Base-by-base conservation (phyloP, 2,797 vertebrate genomes). In the Diceros bicornis region DNA sequence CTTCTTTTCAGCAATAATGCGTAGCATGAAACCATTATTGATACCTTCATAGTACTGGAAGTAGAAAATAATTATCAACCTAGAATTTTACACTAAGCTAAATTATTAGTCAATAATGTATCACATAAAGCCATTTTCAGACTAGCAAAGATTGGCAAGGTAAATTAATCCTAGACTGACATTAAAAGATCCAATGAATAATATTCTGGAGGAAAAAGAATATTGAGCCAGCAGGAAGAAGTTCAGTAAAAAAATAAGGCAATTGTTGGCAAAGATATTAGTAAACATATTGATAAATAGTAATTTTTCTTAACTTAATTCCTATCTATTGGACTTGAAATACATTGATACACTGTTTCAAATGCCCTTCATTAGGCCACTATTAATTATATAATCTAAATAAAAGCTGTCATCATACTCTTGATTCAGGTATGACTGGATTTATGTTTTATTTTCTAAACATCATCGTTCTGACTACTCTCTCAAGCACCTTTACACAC, bases 21-120 rank as follows among this genome's bases (percentile, higher is more conserved):
- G 10, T 89, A 55, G 1, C 55, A 3, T 2, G 29, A 75, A 20
- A 61, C 34, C 34, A 79, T 55, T 71, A 78, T 11, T 85, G 25
- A 41, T 81, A 55, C 37, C 29, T 61, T 89, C 50, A 91, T 75
- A 86, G 20, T 71, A 75, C 2, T 86, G 34, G 16, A 87, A 41
- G 52, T 77, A 89, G 16, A 75, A 62, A 82, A 85, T 88, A 94
- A 89, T 94, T 55, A 44, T 27, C 74, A 89, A 57, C 6, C 10
- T 68, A 74, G 14, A 84, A 77, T 92, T 95, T 82, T 92, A 69
- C 4, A 55, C 10, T 68, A 74, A 61, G 57, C 8, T 91, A 62
- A 89, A 89, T 72, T 77, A 71, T 57, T 78, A 62, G 16, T 59
- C 25, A 96, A 34, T 90, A 94, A 74, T 50, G 0, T 93, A 62